Evolutionary conservation across 2,888 invertebrate species (phyloP), one percentile per base, ranked within the genome.

Genomic region (Argyra leucocephala): DNA sequence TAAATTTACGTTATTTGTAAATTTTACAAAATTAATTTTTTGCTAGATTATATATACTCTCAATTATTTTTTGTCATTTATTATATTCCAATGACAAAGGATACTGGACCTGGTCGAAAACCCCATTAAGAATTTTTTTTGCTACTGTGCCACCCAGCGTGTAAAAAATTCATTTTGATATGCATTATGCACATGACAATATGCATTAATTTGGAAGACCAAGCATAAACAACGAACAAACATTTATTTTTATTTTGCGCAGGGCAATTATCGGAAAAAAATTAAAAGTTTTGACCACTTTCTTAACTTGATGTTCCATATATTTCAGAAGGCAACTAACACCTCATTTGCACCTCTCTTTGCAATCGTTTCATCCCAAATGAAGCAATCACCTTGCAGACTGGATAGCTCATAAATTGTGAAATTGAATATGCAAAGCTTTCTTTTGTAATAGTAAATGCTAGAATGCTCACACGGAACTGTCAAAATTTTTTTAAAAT

Each of bases 271-370:
- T 67, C 69, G n/a, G 68, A 65, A 66, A 70, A 31, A 70, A 64
- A 62, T 66, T 68, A 61, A 69, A 64, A 31, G 64, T 24, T 48
- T 61, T 63, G 24, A 64, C 61, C n/a, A 62, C 63, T 60, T 62
- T 57, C 24, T 65, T 31, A 58, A 63, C 37, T 9, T 64, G 23
- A 37, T 9, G 22, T 67, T 67, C 57, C 57, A 69, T 70, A 57
- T 66, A 70, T 63, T 67, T 31, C 9, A 65, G 61, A 3, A 70
- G 58, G 62, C 68, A 72, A 64, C 72, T 22, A 64, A 63, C 9
- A 73, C 69, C 64, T 72, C 70, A 60, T 69, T 71, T 24, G 72
- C 66, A 26, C 72, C 72, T 63, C 70, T 67, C 57, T 70, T 69
- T 9, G 67, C 73, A 22, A 67, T 60, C n/a, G 64, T 64, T 64